A percentile compares a stretch with the other conserved stretches of the same genome.
phyloP scores from a whole-genome alignment of 2,113 vertebrate genomes.

The Nansenia antarctica region DNA sequence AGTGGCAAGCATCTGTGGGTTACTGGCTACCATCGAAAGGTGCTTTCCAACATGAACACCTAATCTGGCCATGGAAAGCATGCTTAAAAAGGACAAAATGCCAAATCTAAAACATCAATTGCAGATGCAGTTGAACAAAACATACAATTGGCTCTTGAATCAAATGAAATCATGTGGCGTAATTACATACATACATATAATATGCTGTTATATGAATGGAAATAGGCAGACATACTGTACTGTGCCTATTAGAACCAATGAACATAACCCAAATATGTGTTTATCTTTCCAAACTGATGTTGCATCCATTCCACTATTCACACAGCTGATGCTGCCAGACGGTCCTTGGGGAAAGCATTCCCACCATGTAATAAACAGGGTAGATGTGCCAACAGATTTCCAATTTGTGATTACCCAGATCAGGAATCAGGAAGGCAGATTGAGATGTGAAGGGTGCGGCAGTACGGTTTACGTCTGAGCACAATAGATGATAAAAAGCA shows the following conservation, averaged over 20 bases:
- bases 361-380: constrained; percentile 2
- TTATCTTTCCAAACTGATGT: neutral
- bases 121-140: too few species aligned
- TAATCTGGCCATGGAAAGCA: constrained; percentile 21
- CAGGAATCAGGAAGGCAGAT: constrained; percentile 31
- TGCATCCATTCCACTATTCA: neutral
- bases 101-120: neutral
- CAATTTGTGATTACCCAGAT: constrained; percentile 42
- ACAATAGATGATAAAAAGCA: constrained; percentile 37
- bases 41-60: constrained; percentile 48
- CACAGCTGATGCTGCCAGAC: neutral
- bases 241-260: neutral
- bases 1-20: too few species aligned
- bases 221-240: neutral
- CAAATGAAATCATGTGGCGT: neutral
- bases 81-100: neutral
- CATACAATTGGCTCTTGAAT: neutral
- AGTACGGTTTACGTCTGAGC: constrained; percentile 30
- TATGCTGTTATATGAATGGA: neutral
- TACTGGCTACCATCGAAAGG: constrained; percentile 43
- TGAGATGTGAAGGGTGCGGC: constrained; percentile 30
- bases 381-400: constrained; percentile 31
- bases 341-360: neutral
- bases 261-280: neutral
- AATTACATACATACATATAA: neutral